Conservation (phyloP, 2,888 invertebrate species). For the Limnephilus auricula region DNA sequence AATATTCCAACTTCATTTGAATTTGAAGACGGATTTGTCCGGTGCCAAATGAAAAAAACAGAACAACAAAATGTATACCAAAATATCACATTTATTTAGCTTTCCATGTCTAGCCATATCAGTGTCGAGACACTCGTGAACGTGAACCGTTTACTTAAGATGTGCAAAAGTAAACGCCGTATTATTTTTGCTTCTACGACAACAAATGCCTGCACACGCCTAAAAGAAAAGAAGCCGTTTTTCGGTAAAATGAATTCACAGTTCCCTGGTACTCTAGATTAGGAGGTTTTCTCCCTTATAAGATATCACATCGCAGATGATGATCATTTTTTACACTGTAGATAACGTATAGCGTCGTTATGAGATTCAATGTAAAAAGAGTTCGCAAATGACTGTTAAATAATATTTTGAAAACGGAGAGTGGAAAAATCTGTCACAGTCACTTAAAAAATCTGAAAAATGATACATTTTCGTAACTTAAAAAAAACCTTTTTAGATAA, state of each 20-base stretch:
- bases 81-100: neutral
- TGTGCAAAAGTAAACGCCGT: neutral
- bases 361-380: conserved; percentile 49
- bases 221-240: neutral
- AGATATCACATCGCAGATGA: conserved; percentile 42
- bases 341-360: conserved; percentile 53
- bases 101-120: neutral
- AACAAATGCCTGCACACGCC: neutral
- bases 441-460: conserved; percentile 34
- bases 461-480: too few relatives aligned
- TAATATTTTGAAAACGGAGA: conserved; percentile 17
- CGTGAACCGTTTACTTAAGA: neutral
- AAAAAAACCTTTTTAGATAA: neutral
- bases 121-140: neutral
- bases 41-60: neutral
- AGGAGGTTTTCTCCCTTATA: conserved; percentile 42
- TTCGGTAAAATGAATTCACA: conserved; percentile 45
- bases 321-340: conserved; percentile 49
- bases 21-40: neutral
- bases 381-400: conserved; percentile 47
- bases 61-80: neutral
- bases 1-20: neutral
- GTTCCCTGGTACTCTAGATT: conserved; percentile 40
- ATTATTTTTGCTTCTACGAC: neutral
- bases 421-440: conserved; percentile 9